A percentile compares a stretch with the other conserved stretches of the same genome.
These are phyloP conservation scores for Amphipoea oculea DNA, from an alignment of 2,888 invertebrate species.

Conservation along the genomic window DNA sequence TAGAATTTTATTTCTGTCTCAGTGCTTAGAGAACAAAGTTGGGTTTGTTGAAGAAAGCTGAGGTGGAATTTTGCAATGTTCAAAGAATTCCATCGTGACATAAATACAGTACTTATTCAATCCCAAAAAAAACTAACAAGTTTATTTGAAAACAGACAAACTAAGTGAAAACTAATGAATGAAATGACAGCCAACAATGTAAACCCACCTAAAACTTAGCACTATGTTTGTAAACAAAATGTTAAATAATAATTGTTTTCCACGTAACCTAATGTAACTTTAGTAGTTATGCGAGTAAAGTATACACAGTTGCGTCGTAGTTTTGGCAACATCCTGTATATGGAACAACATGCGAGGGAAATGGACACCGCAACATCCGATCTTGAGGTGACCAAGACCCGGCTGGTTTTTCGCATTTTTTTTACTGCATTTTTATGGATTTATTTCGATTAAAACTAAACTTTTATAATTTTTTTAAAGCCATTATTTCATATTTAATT, in stretches of 20 bases:
- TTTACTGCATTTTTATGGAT: constrained; percentile 64
- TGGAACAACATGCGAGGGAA: constrained; percentile 84
- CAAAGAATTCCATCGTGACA: neutral
- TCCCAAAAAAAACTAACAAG: neutral
- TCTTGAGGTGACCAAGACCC: constrained; percentile 64
- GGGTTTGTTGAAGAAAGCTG: neutral
- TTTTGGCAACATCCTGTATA: constrained; percentile 89
- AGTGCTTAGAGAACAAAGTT: no score
- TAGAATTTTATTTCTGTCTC: constrained; percentile 4
- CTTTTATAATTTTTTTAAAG: constrained; percentile 16
- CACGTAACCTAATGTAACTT: constrained; percentile 75
- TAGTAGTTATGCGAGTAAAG: constrained; percentile 75
- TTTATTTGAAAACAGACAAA: constrained; percentile 31
- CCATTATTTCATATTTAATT: constrained; percentile 41
- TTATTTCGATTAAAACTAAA: constrained; percentile 42
- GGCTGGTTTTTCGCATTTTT: constrained; percentile 58
- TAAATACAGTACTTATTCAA: neutral
- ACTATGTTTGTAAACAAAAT: constrained; percentile 71
- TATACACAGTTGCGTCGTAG: constrained; percentile 75
- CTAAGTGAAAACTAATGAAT: constrained; percentile 49
- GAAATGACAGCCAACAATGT: constrained; percentile 61
- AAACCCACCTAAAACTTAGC: constrained; percentile 62
- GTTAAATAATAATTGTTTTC: constrained; percentile 78
- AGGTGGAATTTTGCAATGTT: neutral
- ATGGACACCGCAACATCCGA: constrained; percentile 89